Evolutionary conservation across 1,140 invertebrate species (phyloP), one percentile per base, ranked within the genome.

Genomic region (Stegodyphus mimosarum): DNA sequence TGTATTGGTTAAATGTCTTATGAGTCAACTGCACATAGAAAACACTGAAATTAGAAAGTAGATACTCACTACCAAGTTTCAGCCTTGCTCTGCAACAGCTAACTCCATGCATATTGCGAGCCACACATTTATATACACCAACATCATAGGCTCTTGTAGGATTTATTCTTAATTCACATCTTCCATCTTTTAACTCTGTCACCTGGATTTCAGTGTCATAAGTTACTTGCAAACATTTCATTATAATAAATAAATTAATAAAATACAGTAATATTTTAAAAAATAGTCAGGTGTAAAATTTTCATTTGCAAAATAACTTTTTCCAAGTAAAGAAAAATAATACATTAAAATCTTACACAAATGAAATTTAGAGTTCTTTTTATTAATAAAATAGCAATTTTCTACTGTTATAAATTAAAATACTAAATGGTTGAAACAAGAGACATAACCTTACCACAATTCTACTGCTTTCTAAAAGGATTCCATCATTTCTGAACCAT

Each of bases 401-500:
- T 33, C 33, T 33, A 33, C 3, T 33, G 33, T 3, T 3, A 33
- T 33, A 33, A 33, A 33, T 33, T 33, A 33, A 33, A 33, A 33
- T 33, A 33, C 55, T 15, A 60, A 60, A 75, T 75, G 18, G n/a
- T 9, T 53, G 7, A n/a, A 48, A 15, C 7, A 48, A 53, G 11
- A 18, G 51, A 6, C 6, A n/a, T n/a, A 18, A 6, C 50, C 85
- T 84, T 51, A 88, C 86, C 89, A 94, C 95, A 60, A 96, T 93
- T 76, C 96, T 92, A 86, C 94, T 93, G 50, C 93, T 94, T 89
- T 96, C 95, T 6, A 94, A 93, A 6, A 97, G 90, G 60, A 97
- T 95, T 89, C 95, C 93, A 89, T 97, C 96, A 89, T 97, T 97
- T 88, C 93, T 96, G 91, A 96, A 99, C 98, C 98, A 99, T 87